Percentiles rank a stretch among this genome's conserved stretches.
Conservation (phyloP, 2,113 vertebrate species). For the Myotis lucifugus region DNA sequence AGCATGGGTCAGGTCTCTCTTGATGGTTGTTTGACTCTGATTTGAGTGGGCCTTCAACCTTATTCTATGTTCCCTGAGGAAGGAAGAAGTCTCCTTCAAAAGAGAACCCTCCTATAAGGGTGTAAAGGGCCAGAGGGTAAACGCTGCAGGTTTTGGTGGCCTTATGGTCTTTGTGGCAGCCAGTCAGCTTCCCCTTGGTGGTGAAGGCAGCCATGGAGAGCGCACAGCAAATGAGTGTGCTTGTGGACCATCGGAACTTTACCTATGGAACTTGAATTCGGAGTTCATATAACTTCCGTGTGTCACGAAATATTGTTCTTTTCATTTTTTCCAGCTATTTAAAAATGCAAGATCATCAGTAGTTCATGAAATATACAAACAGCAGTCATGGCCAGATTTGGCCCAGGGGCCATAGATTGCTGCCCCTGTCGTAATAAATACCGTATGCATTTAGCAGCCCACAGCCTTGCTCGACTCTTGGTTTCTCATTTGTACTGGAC, state of each 20-base stretch:
- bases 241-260: neutral
- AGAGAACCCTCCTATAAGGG: neutral
- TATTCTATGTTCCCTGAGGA: neutral
- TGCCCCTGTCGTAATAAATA: neutral
- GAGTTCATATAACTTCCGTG: neutral
- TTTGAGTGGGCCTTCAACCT: neutral
- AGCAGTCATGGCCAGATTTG: neutral
- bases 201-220: neutral
- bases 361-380: neutral
- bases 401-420: neutral
- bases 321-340: neutral
- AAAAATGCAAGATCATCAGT: slow-evolving; percentile 31
- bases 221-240: accelerated
- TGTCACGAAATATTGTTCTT: neutral
- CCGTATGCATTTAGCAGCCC: neutral
- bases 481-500: neutral
- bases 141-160: neutral
- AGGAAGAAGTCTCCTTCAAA: neutral
- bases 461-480: neutral
- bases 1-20: neutral
- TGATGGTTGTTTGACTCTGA: neutral
- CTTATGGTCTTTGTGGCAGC: neutral
- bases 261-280: neutral
- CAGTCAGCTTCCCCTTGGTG: neutral
- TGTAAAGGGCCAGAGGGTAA: neutral